Base-by-base conservation (phyloP, 2,888 invertebrate genomes). In the Lasius platythorax region DNA sequence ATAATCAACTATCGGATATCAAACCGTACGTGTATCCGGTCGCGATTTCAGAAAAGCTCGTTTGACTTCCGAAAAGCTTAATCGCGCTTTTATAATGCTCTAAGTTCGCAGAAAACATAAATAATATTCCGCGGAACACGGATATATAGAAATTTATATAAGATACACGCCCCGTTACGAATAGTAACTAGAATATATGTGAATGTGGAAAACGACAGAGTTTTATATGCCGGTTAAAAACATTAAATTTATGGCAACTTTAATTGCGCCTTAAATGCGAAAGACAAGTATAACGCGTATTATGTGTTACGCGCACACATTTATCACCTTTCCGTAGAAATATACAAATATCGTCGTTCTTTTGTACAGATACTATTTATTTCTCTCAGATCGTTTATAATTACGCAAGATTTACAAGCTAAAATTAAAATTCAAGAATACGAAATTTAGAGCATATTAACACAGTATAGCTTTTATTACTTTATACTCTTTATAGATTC, bases 1-100 rank as follows among this genome's bases (percentile, higher is more conserved):
- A 83, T 86, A 86, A 88, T 85, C 83, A 83, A 66, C 64, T 72
- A 79, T 82, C 75, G 43, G 79, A 85, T 86, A 72, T 86, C 66
- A 53, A 82, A 15, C 8, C 6, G 53, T 75, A 63, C 9, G 23
- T 30, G 18, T 18, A 40, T 67, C 43, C 11, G 46, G 46, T 67
- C 43, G 56, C 18, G 1, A 64, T 15, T 15, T 37, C 15, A 33
- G 63, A 85, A 85, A 78, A 66, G n/a, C n/a, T 43, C 23, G 6
- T 84, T 78, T 76, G 66, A 74, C 73, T 78, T 43, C 28, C 40
- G 70, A 56, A 15, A 79, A 75, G 12, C 15, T 81, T 87, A 82
- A 87, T 84, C 79, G 63, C 73, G 50, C 74, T 83, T 85, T 83
- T 81, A 70, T 73, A 76, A 30, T 9, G 28, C 8, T 18, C 9